phyloP scores from a whole-genome alignment of 2,113 vertebrate genomes.

The Chloroceryle aenea region DNA sequence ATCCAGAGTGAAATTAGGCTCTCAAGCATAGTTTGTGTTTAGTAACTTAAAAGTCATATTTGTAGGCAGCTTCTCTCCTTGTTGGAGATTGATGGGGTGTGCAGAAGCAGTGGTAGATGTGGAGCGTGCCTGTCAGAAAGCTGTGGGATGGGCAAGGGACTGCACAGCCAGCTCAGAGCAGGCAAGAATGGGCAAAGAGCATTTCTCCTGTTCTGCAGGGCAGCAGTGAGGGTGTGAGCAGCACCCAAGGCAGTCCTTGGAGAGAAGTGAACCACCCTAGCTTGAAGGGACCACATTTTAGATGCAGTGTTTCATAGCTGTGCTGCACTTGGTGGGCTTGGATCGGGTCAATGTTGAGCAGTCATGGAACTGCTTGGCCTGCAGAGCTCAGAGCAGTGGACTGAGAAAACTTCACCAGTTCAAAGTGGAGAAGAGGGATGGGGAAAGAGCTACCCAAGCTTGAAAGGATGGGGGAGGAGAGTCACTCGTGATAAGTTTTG shows the following conservation, averaged over 20 bases:
- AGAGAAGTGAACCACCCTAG: not conserved
- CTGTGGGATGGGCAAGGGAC: not conserved
- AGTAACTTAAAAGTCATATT: not conserved
- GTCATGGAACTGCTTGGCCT: not conserved
- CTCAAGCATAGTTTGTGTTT: not conserved
- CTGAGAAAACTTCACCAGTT: not conserved
- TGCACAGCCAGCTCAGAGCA: not conserved
- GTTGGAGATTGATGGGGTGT: not conserved
- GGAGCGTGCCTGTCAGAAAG: not conserved
- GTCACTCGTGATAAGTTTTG: not conserved
- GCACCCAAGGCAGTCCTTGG: not conserved
- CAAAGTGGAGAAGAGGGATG: not conserved
- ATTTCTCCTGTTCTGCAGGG: not conserved
- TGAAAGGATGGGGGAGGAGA: not conserved
- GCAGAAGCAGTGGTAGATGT: not conserved
- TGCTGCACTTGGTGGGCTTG: not conserved
- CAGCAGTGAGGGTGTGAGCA: not conserved
- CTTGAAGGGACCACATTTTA: not conserved
- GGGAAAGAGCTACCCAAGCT: not conserved
- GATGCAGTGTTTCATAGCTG: not conserved
- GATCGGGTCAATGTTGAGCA: not conserved
- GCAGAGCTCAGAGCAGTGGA: not conserved
- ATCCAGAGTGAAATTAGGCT: not conserved
- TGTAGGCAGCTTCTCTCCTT: not conserved
- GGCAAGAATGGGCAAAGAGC: not conserved